Evolutionary conservation across 30 jellyfish, hydroid and myxozoan species (phyloP).

Genomic region (Hydra vulgaris): DNA sequence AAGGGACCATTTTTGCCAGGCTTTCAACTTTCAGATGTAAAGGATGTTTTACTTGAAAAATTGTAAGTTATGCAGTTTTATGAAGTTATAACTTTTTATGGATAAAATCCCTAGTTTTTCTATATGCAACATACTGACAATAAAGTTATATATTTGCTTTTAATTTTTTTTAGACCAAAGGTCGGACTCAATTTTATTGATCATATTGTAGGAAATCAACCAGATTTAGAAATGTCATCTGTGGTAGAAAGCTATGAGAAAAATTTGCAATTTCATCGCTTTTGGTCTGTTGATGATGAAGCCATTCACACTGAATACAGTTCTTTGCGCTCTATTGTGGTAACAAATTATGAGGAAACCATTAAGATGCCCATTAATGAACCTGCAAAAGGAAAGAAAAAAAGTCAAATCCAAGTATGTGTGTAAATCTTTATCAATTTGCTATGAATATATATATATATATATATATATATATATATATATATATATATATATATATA

Average conservation of each 20-base stretch:
- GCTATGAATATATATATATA: neutral
- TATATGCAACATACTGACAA: no score
- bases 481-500: no score
- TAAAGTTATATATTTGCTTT: neutral
- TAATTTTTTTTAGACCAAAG: constrained; percentile 44
- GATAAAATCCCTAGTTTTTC: no score
- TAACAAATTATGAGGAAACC: constrained; percentile 89
- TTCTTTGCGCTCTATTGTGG: constrained; percentile 84
- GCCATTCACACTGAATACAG: constrained; percentile 88
- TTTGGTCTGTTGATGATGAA: constrained; percentile 85
- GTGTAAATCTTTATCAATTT: neutral
- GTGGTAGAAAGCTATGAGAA: constrained; percentile 83
- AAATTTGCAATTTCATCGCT: constrained; percentile 62
- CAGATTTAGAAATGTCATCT: constrained; percentile 64
- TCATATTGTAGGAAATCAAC: constrained; percentile 86
- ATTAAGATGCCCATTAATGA: constrained; percentile 93
- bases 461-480: no score
- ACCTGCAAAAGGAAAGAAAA: constrained; percentile 83
- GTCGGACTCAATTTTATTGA: constrained; percentile 52
- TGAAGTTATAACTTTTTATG: neutral
- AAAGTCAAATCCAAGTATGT: constrained; percentile 74
- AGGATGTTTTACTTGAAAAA: constrained; percentile 46
- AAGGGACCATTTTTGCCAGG: constrained; percentile 84
- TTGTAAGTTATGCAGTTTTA: constrained; percentile 53
- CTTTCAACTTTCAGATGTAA: constrained; percentile 30